Percentiles rank a stretch among this genome's conserved stretches.
Conservation (phyloP, 1,140 invertebrate species). For the Brachionus paranguensis region DNA sequence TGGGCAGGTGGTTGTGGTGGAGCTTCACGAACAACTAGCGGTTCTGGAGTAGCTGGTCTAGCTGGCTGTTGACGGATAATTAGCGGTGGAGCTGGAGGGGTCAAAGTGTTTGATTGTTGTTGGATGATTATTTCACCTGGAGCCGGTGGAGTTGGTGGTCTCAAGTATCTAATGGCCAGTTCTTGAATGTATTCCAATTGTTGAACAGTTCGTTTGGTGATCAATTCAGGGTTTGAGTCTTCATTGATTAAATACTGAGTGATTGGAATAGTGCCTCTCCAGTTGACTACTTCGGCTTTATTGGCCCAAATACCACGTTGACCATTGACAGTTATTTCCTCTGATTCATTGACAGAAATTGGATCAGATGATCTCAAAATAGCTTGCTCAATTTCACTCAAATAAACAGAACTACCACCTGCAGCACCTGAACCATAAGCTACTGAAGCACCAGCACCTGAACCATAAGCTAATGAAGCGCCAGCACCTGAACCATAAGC, state of each 20-base stretch:
- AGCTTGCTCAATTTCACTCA: slow-evolving; percentile 24
- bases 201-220: not conserved
- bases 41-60: slow-evolving; percentile 15
- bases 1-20: slow-evolving; percentile 36
- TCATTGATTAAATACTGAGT: slow-evolving; percentile 32
- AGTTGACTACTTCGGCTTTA: slow-evolving; percentile 20
- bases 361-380: slow-evolving; percentile 25
- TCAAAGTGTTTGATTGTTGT: not conserved
- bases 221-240: slow-evolving; percentile 34
- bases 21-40: slow-evolving; percentile 36
- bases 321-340: slow-evolving; percentile 36
- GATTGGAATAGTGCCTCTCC: slow-evolving; percentile 30
- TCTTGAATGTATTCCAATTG: slow-evolving; percentile 32
- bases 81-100: slow-evolving; percentile 39
- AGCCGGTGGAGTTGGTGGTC: slow-evolving; percentile 39
- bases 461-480: not conserved
- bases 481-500: not conserved
- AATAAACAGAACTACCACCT: not conserved
- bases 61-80: slow-evolving; percentile 37
- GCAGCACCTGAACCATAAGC: not conserved
- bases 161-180: slow-evolving; percentile 36
- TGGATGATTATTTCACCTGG: slow-evolving; percentile 38
- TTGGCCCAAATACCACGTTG: slow-evolving; percentile 37
- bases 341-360: slow-evolving; percentile 17
- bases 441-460: not conserved